Percentiles rank a stretch among this genome's conserved stretches.
Conservation (phyloP, 2,888 invertebrate species). For the Synergus gifuensis region DNA sequence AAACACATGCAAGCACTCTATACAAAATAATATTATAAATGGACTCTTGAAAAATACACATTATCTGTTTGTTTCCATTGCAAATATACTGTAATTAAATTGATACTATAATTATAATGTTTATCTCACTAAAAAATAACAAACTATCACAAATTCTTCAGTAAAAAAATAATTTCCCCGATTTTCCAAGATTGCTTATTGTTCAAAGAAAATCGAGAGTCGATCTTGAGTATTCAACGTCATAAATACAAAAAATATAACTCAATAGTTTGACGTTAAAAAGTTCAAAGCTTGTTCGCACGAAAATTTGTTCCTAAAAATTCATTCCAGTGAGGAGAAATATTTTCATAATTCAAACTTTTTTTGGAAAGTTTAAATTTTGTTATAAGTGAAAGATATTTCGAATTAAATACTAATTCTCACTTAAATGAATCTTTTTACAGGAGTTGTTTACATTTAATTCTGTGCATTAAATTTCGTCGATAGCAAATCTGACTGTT, state of each 20-base stretch:
- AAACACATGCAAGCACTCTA: conserved; percentile 29
- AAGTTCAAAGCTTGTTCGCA: conserved; percentile 13
- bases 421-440: conserved; percentile 22
- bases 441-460: conserved; percentile 18
- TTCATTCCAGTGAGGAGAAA: background rate
- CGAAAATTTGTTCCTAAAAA: background rate
- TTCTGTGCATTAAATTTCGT: conserved; percentile 30
- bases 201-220: conserved; percentile 37
- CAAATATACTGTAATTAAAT: conserved; percentile 33
- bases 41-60: conserved; percentile 39
- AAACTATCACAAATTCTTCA: conserved; percentile 41
- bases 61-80: conserved; percentile 30
- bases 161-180: conserved; percentile 38
- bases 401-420: conserved; percentile 2
- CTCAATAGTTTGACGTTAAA: conserved; percentile 38
- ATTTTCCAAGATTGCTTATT: conserved; percentile 30
- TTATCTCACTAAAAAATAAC: conserved; percentile 38
- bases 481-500: conserved; percentile 27
- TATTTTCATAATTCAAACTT: background rate
- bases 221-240: conserved; percentile 42
- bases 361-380: background rate
- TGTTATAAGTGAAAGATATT: background rate
- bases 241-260: conserved; percentile 39
- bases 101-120: conserved; percentile 35
- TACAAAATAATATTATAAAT: conserved; percentile 31